phyloP scores from a whole-genome alignment of 2,113 vertebrate species.

The Tautogolabrus adspersus region DNA sequence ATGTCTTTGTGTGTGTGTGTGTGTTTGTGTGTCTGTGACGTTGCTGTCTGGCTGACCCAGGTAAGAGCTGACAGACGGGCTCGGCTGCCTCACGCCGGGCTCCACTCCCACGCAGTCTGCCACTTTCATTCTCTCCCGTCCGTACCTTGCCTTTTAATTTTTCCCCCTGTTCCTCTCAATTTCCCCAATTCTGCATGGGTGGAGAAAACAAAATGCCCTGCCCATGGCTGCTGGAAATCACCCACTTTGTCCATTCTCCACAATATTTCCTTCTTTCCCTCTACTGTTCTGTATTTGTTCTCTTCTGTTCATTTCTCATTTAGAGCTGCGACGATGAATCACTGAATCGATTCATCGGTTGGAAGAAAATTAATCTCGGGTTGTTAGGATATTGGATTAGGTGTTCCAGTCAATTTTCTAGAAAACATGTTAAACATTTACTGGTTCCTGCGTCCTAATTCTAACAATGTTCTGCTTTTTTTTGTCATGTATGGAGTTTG shows the following conservation, averaged over 20 bases:
- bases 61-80: constrained; percentile 72
- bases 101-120: constrained; percentile 60
- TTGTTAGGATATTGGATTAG: neutral
- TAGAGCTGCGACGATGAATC: neutral
- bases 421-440: neutral
- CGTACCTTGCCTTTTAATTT: constrained; percentile 22
- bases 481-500: neutral
- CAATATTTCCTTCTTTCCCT: neutral
- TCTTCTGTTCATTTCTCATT: constrained; percentile 4
- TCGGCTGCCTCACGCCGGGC: constrained; percentile 46
- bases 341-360: neutral
- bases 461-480: neutral
- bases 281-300: neutral
- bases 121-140: constrained; percentile 27
- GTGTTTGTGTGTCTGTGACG: constrained; percentile 22
- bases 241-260: neutral
- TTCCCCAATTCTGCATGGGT: constrained; percentile 13
- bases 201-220: constrained; percentile 15
- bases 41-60: constrained; percentile 56
- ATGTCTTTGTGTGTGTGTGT: constrained; percentile 6
- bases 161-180: constrained; percentile 12
- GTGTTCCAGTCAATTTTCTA: neutral
- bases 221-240: constrained; percentile 8
- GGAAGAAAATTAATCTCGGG: neutral
- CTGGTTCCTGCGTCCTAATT: too few relatives aligned